Evolutionary conservation across 2,797 vertebrate species (phyloP).

Genomic region (Australoheros facetus): DNA sequence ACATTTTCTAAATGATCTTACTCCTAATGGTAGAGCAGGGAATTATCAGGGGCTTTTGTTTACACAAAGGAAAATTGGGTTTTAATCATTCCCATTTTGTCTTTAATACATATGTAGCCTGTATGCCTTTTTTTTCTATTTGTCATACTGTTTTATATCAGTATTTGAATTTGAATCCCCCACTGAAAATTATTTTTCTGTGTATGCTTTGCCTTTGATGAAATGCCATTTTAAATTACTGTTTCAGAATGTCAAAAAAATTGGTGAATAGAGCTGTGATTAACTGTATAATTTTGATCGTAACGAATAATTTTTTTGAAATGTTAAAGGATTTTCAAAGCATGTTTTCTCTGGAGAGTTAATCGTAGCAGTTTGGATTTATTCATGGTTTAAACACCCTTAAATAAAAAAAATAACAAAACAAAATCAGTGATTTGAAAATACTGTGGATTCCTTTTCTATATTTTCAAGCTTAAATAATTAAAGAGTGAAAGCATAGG

Average conservation of each 20-base stretch:
- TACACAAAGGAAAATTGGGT: slow-evolving; percentile 43
- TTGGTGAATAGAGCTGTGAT: slow-evolving; percentile 16
- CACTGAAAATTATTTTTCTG: slow-evolving; percentile 31
- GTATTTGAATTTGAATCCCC: slow-evolving; percentile 30
- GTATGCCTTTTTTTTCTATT: slow-evolving; percentile 31
- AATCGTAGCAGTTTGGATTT: slow-evolving; percentile 23
- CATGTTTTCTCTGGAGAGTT: slow-evolving; percentile 13
- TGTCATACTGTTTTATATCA: slow-evolving; percentile 59
- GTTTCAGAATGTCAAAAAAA: slow-evolving; percentile 22
- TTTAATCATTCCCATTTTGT: slow-evolving; percentile 50
- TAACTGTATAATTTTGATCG: slow-evolving; percentile 40
- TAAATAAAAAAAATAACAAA: slow-evolving; percentile 39
- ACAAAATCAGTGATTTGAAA: not conserved
- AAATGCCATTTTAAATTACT: slow-evolving; percentile 27
- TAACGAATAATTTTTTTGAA: slow-evolving; percentile 7
- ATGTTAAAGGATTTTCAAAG: slow-evolving; percentile 11
- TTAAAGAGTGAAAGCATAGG: slow-evolving; percentile 1
- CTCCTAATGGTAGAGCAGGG: slow-evolving; percentile 11
- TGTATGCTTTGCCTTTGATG: slow-evolving; percentile 26
- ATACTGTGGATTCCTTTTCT: not conserved
- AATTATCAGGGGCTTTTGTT: slow-evolving; percentile 40
- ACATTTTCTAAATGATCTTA: slow-evolving; percentile 18
- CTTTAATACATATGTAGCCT: slow-evolving; percentile 29
- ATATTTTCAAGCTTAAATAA: slow-evolving; percentile 1
- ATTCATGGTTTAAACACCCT: slow-evolving; percentile 10